Evolutionary conservation across 1,140 invertebrate genomes (phyloP).

Genomic region (Bombyx mandarina): DNA sequence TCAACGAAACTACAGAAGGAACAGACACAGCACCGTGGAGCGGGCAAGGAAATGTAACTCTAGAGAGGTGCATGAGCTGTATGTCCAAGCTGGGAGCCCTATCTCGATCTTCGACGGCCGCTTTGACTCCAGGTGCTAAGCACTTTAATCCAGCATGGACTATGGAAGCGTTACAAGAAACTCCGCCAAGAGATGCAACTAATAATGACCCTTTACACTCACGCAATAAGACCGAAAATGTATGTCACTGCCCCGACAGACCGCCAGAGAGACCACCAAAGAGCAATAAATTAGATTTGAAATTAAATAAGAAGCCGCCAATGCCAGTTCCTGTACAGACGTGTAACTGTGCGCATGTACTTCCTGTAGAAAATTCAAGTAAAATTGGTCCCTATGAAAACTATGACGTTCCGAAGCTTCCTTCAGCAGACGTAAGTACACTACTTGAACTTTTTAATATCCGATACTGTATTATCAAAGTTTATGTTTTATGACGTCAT

Average conservation of each 20-base stretch:
- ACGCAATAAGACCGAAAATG: constrained; percentile 33
- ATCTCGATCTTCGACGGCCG: constrained; percentile 71
- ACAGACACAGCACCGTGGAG: constrained; percentile 24
- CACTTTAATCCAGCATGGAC: constrained; percentile 76
- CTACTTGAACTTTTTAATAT: no score
- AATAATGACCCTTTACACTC: not conserved
- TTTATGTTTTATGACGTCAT: no score
- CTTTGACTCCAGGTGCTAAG: constrained; percentile 53
- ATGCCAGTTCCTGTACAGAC: constrained; percentile 38
- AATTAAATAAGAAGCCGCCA: constrained; percentile 61
- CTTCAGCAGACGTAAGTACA: constrained; percentile 66
- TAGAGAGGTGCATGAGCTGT: constrained; percentile 83
- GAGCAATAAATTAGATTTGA: constrained; percentile 55
- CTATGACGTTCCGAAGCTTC: constrained; percentile 81
- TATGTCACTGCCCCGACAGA: constrained; percentile 29
- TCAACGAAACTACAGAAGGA: constrained; percentile 47
- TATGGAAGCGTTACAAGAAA: constrained; percentile 69
- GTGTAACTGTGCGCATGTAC: constrained; percentile 29
- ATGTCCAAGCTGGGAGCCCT: constrained; percentile 82
- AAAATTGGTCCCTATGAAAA: constrained; percentile 78
- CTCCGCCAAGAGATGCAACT: constrained; percentile 14
- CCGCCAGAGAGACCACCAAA: constrained; percentile 44
- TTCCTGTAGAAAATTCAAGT: constrained; percentile 21
- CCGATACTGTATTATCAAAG: no score
- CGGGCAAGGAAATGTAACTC: constrained; percentile 50